Evolutionary conservation across 2,888 invertebrate genomes (phyloP), one percentile per base, ranked within the genome.

Genomic region (Desoria tigrina): DNA sequence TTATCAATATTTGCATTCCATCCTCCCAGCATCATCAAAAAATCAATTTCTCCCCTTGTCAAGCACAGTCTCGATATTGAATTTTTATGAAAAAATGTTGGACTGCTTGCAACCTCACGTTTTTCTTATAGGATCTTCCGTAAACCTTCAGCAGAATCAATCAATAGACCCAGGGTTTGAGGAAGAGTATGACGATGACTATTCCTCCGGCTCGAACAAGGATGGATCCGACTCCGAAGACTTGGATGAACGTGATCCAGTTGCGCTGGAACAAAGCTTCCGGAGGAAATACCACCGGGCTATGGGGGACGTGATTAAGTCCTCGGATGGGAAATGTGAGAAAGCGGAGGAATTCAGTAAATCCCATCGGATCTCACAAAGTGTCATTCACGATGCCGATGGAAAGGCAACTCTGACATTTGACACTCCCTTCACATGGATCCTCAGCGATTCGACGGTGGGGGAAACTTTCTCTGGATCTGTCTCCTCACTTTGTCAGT

Each of bases 381-480:
- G 26, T 18, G 37, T 6, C 6, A 28, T 61, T 42, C 61, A 26
- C 1, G 21, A 39, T 42, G 16, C 26, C 2, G 26, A 16, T 16
- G 45, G 45, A 16, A 21, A 45, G 9, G 11, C 45, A 7, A 57
- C 57, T n/a, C 16, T 64, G 14, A n/a, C 27, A 27, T 64, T 71
- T 62, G 71, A 71, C 28, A 66, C 71, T 2, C 68, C 71, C 21
- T 71, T 71, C 37, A 63, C 66, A 2, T 68, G 59, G 53, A 23
- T 66, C 2, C 21, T 71, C 2, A 24, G 28, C 16, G 71, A 71
- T 45, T 21, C 62, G 26, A 61, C 56, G 21, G 51, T 68, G 23
- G 68, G 68, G 1, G 71, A 71, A 28, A 60, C 64, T n/a, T 66
- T 71, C 28, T 68, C 61, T 24, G 68, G 66, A 2, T 63, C 55